These are phyloP conservation scores for Falcunculus frontatus DNA, from an alignment of 2,113 vertebrate genomes.

Conservation along the genomic window DNA sequence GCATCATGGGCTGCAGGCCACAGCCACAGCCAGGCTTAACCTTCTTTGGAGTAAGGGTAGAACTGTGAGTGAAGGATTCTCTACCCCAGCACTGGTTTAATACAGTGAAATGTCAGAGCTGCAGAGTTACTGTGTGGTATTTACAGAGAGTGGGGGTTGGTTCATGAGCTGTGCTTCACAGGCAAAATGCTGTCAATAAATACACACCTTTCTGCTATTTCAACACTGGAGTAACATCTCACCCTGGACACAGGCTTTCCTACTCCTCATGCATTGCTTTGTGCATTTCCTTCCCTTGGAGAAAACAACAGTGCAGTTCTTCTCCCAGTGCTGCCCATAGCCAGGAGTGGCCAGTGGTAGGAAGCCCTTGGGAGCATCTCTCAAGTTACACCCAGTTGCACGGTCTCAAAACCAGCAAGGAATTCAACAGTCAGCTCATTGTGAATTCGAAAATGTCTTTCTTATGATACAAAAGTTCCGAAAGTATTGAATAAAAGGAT, in stretches of 20 bases:
- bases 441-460: neutral
- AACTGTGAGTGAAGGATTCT: neutral
- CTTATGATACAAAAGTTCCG: neutral
- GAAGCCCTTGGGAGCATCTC: neutral
- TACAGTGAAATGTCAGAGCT: neutral
- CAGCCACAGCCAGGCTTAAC: neutral
- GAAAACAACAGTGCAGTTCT: neutral
- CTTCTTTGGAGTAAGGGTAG: neutral
- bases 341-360: neutral
- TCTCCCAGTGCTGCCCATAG: neutral
- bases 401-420: neutral
- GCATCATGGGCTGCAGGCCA: neutral
- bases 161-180: neutral
- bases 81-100: neutral
- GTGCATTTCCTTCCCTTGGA: neutral
- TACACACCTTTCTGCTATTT: neutral
- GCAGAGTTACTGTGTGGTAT: neutral
- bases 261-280: rapidly evolving
- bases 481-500: neutral
- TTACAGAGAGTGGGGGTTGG: rapidly evolving
- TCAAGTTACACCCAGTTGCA: neutral
- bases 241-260: neutral
- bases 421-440: neutral
- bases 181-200: neutral
- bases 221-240: neutral